phyloP scores from a whole-genome alignment of 2,113 vertebrate species.

The Syngnathoides biaculeatus region DNA sequence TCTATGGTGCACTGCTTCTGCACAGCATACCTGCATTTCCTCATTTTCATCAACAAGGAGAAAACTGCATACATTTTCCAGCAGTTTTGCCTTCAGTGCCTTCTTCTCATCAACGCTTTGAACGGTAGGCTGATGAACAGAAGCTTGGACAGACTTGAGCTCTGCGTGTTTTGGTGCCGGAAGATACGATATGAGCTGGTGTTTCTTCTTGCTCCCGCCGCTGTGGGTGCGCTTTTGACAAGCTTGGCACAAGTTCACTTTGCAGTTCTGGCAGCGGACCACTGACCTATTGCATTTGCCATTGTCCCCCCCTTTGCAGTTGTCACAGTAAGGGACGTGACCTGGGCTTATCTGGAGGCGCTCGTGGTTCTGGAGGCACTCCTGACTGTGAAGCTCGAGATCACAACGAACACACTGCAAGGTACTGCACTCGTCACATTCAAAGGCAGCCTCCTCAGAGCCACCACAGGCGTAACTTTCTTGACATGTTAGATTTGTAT shows the following conservation, averaged over 20 bases:
- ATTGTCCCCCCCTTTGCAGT: conserved; percentile 78
- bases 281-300: conserved; percentile 76
- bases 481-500: conserved; percentile 83
- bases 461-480: conserved; percentile 90
- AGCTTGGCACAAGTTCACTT: conserved; percentile 85
- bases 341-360: conserved; percentile 80
- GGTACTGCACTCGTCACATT: conserved; percentile 86
- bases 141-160: conserved; percentile 28
- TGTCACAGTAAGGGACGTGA: conserved; percentile 84
- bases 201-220: conserved; percentile 85
- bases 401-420: conserved; percentile 87
- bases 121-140: conserved; percentile 39
- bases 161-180: conserved; percentile 62
- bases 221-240: conserved; percentile 91
- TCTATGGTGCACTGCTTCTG: not conserved
- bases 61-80: conserved; percentile 90
- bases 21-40: conserved; percentile 86
- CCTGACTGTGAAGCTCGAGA: conserved; percentile 82
- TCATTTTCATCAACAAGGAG: conserved; percentile 96
- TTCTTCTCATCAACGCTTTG: conserved; percentile 71
- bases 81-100: conserved; percentile 72
- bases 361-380: conserved; percentile 79
- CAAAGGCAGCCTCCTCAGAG: conserved; percentile 83
- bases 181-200: conserved; percentile 79
- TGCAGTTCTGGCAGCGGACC: conserved; percentile 88